Conservation (phyloP, 2,113 vertebrate genomes). For the Callocephalon fimbriatum region DNA sequence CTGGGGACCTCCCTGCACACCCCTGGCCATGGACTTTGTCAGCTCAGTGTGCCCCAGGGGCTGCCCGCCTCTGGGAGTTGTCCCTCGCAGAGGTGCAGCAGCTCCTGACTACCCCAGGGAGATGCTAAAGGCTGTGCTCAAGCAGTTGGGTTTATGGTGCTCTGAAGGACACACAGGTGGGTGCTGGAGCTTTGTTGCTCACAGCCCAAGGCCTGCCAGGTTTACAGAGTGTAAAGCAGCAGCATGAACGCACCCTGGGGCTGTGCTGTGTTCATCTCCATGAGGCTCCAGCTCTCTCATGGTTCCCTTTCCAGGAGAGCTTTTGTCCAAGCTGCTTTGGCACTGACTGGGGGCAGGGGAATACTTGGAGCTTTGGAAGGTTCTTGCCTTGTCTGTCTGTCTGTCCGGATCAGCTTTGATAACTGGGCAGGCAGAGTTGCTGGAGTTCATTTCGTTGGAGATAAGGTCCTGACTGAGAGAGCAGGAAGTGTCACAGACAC, state of each 20-base stretch:
- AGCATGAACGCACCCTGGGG: not conserved
- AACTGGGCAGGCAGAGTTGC: not conserved
- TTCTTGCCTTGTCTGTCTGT: not conserved
- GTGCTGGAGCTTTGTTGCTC: not conserved
- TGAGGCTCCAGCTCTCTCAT: not conserved
- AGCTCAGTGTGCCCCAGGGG: not conserved
- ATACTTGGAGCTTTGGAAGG: not conserved
- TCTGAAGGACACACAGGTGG: not conserved
- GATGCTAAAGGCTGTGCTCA: not conserved
- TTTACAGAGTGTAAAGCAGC: not conserved
- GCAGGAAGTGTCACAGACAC: not conserved
- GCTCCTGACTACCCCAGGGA: too few relatives aligned
- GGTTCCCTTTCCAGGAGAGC: not conserved
- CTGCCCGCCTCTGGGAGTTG: not conserved
- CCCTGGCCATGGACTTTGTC: fast-evolving
- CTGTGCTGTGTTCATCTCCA: not conserved
- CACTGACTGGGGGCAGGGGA: not conserved
- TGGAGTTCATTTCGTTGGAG: not conserved
- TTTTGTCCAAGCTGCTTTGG: not conserved
- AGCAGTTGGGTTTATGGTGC: not conserved
- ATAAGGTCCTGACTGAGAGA: not conserved
- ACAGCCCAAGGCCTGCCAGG: not conserved
- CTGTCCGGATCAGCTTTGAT: not conserved
- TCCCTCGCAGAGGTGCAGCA: fast-evolving
- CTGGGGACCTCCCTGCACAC: not conserved